These are phyloP conservation scores for Tenodera sinensis DNA, from an alignment of 2,888 invertebrate species.

Conservation along the genomic window DNA sequence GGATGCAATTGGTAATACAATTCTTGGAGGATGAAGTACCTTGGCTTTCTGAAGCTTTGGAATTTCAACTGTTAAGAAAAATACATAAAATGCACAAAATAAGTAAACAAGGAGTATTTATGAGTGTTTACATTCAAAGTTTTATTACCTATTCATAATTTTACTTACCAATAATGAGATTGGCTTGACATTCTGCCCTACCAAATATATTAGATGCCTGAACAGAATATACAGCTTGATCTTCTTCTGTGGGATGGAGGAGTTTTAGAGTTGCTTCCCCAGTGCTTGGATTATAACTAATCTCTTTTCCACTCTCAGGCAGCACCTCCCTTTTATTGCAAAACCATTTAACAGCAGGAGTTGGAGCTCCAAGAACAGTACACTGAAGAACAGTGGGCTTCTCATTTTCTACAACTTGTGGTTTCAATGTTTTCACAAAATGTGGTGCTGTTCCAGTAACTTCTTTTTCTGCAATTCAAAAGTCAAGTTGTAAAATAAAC, in stretches of 20 bases:
- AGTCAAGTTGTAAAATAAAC: background rate
- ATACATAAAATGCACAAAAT: background rate
- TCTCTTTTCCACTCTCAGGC: slow-evolving; percentile 53
- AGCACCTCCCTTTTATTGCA: slow-evolving; percentile 59
- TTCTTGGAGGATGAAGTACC: slow-evolving; percentile 64
- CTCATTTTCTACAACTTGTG: slow-evolving; percentile 59
- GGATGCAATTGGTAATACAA: slow-evolving; percentile 74
- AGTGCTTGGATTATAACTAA: slow-evolving; percentile 58
- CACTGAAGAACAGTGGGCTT: slow-evolving; percentile 62
- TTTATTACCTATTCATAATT: background rate
- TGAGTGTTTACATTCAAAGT: background rate
- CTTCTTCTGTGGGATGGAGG: slow-evolving; percentile 59
- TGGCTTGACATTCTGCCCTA: slow-evolving; percentile 68
- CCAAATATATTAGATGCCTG: slow-evolving; percentile 71
- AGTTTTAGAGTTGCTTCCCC: slow-evolving; percentile 63
- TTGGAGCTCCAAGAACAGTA: slow-evolving; percentile 64
- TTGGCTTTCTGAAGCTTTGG: slow-evolving; percentile 48
- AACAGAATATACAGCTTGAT: slow-evolving; percentile 66
- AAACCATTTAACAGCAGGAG: slow-evolving; percentile 69
- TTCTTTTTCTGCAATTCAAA: slow-evolving; percentile 56
- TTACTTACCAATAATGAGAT: slow-evolving; percentile 58
- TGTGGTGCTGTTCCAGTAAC: slow-evolving; percentile 64
- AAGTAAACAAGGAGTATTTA: background rate
- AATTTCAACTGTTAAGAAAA: slow-evolving; percentile 34
- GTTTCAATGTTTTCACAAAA: slow-evolving; percentile 63